Evolutionary conservation across 2,888 invertebrate species (phyloP).

Genomic region (Orgyia antiqua): DNA sequence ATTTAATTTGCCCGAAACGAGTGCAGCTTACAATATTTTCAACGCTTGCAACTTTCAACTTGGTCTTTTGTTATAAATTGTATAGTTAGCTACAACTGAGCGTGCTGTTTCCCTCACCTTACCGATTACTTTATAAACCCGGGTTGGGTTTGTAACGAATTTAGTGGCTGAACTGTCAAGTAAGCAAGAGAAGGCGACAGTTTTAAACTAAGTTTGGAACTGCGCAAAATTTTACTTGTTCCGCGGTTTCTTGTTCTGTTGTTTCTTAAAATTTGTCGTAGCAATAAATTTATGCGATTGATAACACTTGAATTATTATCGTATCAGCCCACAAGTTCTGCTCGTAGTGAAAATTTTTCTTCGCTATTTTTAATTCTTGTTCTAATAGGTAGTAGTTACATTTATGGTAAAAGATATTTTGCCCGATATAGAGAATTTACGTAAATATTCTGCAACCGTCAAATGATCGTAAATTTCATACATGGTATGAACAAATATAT

Average conservation of each 20-base stretch:
- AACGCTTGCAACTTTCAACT: conserved; percentile 66
- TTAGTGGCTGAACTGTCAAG: conserved; percentile 39
- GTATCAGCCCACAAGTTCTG: too few relatives aligned
- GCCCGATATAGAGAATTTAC: too few relatives aligned
- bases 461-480: too few relatives aligned
- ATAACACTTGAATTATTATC: too few relatives aligned
- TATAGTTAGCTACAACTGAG: conserved; percentile 44
- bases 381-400: too few relatives aligned
- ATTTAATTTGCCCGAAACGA: conserved; percentile 75
- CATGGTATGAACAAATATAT: too few relatives aligned
- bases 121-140: conserved; percentile 28
- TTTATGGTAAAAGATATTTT: too few relatives aligned
- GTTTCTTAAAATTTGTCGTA: too few relatives aligned
- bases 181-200: conserved; percentile 26
- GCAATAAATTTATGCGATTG: too few relatives aligned
- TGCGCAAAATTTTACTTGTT: conserved; percentile 5
- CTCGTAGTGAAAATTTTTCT: too few relatives aligned
- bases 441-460: too few relatives aligned
- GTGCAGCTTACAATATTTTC: conserved; percentile 74
- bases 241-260: conserved; percentile 16
- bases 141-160: conserved; percentile 37
- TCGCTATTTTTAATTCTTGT: too few relatives aligned
- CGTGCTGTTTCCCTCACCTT: conserved; percentile 29
- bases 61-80: conserved; percentile 67
- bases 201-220: conserved; percentile 32